Base-by-base conservation (phyloP, 2,888 invertebrate genomes). In the Tachina fera region DNA sequence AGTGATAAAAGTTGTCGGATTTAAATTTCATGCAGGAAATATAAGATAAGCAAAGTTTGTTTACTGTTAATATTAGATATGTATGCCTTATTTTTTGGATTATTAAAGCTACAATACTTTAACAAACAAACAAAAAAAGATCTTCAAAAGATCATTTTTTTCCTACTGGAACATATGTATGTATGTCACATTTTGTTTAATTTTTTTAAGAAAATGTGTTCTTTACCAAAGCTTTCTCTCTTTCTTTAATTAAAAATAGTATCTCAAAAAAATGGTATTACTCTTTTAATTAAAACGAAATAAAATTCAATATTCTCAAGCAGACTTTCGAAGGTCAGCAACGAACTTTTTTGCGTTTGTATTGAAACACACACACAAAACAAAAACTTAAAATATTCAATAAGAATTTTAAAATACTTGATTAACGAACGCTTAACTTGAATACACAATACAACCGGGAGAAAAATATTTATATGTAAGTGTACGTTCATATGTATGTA, bases 321-420 rank as follows among this genome's bases (percentile, higher is more conserved):
- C 45, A 82, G 78, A 75, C 60, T 75, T 82, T 82, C 74, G 82
- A 86, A 86, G 85, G 85, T 79, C 85, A 82, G 53, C 65, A 41
- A 75, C 53, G 49, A 75, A 78, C 41, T 80, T 60, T 56, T 47
- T 65, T 65, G 63, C 16, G 41, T 22, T 49, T 47, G 0, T 58
- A 14, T 60, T 41, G 14, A 61, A 49, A 47, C 43, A 65, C 43
- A 49, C 43, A 49, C n/a, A 45, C 8, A 13, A 47, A 45, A n/a
- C 9, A 56, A 14, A 65, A 14, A 65, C 45, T 11, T 41, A 1
- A 11, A 53, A 31, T 47, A 39, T 56, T 43, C 10, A 72, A 65
- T 58, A 43, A 51, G 41, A 67, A 67, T 39, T 39, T 49, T 31
- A 67, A 72, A 58, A 72, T 58, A 65, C 68, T 67, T 67, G 41